A percentile compares a stretch with the other conserved stretches of the same genome.
Evolutionary conservation across 2,113 vertebrate genomes (phyloP).

Genomic region (Hyaena hyaena): DNA sequence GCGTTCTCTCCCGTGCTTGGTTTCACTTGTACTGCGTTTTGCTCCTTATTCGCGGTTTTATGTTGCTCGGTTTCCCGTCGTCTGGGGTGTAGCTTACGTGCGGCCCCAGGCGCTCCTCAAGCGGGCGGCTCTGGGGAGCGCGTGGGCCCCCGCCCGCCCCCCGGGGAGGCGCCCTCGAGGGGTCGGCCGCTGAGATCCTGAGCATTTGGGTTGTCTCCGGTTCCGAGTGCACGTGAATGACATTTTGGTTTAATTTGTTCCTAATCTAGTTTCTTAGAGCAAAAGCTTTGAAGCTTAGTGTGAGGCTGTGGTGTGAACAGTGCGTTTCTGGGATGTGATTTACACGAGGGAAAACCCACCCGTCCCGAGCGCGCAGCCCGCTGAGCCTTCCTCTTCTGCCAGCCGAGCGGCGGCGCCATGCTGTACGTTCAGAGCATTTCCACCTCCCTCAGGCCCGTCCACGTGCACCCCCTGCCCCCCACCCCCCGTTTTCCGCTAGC

Average conservation of each 20-base stretch:
- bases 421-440: neutral
- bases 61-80: too few species aligned
- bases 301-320: neutral
- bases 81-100: too few species aligned
- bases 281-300: neutral
- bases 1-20: too few species aligned
- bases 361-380: accelerated
- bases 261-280: neutral
- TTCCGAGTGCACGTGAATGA: neutral
- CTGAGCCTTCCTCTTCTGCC: accelerated
- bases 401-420: accelerated
- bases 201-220: accelerated
- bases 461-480: neutral
- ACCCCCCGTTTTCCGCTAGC: neutral
- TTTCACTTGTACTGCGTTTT: too few species aligned
- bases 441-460: neutral
- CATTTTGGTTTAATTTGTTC: neutral
- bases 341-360: accelerated
- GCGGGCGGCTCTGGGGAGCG: too few species aligned
- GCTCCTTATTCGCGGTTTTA: too few species aligned
- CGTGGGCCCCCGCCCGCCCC: neutral
- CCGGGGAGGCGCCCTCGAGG: neutral
- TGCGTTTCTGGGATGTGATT: accelerated
- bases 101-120: too few species aligned
- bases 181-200: too few species aligned